Conservation (phyloP, 2,113 vertebrate genomes). For the Daphoenositta chrysoptera region DNA sequence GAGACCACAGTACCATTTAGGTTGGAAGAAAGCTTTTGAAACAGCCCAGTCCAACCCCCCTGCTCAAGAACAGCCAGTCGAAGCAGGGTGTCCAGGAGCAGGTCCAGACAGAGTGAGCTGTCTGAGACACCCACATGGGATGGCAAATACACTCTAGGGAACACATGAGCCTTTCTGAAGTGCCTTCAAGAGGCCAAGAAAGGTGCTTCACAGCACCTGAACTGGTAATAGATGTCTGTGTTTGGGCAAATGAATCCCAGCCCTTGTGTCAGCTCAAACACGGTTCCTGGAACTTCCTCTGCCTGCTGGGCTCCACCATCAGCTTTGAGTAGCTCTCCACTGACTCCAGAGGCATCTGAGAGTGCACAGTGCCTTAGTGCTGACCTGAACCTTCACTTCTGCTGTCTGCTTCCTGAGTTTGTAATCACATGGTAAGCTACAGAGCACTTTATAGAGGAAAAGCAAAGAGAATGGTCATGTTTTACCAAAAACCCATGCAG, state of each 20-base stretch:
- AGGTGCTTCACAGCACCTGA: neutral
- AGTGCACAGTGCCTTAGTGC: neutral
- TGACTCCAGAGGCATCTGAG: neutral
- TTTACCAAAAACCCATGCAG: neutral
- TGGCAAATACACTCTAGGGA: neutral
- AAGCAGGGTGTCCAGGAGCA: neutral
- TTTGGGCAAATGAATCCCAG: neutral
- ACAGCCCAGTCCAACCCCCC: neutral
- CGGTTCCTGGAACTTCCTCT: neutral
- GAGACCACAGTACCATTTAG: neutral
- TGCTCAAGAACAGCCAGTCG: neutral
- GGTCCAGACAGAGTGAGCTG: neutral
- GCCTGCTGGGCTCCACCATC: neutral
- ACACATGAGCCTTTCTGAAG: neutral
- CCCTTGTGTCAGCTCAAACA: neutral
- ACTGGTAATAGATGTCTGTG: neutral
- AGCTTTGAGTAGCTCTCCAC: neutral
- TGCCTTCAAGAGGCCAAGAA: neutral
- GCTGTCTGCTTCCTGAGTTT: neutral
- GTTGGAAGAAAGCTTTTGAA: neutral
- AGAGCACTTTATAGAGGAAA: neutral
- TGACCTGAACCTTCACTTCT: neutral
- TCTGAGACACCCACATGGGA: neutral
- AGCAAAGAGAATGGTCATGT: neutral
- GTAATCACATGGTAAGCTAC: neutral